These are phyloP conservation scores for Apis cerana DNA, from an alignment of 1,140 invertebrate genomes.

Conservation along the genomic window DNA sequence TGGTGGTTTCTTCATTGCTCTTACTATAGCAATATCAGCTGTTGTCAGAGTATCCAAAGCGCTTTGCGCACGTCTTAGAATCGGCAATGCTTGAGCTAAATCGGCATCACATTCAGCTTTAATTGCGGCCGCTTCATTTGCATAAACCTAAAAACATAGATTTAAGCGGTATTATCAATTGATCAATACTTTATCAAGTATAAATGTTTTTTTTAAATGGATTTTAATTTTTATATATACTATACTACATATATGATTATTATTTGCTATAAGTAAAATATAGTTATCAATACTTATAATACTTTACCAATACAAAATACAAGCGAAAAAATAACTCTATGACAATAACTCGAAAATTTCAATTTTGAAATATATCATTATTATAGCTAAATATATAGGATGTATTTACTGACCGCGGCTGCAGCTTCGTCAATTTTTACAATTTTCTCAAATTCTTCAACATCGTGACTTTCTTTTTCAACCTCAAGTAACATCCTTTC, in stretches of 20 bases:
- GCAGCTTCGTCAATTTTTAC: constrained; percentile 85
- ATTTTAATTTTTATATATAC: too few species aligned
- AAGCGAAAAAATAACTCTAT: too few species aligned
- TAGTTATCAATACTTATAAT: too few species aligned
- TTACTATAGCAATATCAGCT: constrained; percentile 96
- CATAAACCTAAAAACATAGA: constrained; percentile 63
- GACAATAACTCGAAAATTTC: too few species aligned
- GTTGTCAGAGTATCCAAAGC: constrained; percentile 96
- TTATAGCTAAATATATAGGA: too few species aligned
- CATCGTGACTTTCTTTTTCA: constrained; percentile 92
- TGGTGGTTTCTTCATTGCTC: constrained; percentile 99
- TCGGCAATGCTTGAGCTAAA: constrained; percentile 95
- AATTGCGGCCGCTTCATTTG: constrained; percentile 90
- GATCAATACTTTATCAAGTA: too few species aligned
- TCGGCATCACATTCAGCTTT: constrained; percentile 98
- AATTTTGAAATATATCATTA: too few species aligned
- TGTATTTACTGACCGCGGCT: constrained; percentile 77
- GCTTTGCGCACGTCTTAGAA: constrained; percentile 92
- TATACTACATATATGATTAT: too few species aligned
- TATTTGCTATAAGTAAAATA: too few species aligned
- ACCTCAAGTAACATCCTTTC: constrained; percentile 89
- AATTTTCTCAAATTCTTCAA: constrained; percentile 88
- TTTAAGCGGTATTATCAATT: too few species aligned
- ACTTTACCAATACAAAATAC: too few species aligned
- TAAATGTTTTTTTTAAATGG: too few species aligned